phyloP scores from a whole-genome alignment of 2,888 invertebrate genomes.

The Sinhomidia bicolor region DNA sequence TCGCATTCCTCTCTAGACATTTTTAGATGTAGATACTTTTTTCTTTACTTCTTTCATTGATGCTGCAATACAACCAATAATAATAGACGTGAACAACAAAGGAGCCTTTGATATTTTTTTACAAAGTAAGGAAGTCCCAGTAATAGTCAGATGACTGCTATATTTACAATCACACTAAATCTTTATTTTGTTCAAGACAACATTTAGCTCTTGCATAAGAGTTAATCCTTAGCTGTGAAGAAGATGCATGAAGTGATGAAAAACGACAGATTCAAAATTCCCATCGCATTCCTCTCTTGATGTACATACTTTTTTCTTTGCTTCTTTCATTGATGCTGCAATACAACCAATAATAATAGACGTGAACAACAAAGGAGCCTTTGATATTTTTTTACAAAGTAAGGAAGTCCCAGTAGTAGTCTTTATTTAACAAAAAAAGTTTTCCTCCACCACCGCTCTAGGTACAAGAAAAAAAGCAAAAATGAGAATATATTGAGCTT shows the following conservation, averaged over 20 bases:
- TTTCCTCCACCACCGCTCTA: not conserved
- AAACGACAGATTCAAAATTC: slow-evolving; percentile 19
- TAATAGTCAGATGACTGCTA: not conserved
- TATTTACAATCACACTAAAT: not conserved
- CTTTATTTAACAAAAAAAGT: slow-evolving; percentile 25
- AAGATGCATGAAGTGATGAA: slow-evolving; percentile 63
- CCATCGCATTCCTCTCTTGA: slow-evolving; percentile 49
- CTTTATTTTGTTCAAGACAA: not conserved
- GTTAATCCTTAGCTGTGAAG: slow-evolving; percentile 41
- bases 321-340: too few species aligned
- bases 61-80: slow-evolving; percentile 12
- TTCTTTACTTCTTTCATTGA: too few species aligned
- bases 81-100: slow-evolving; percentile 13
- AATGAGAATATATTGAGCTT: not conserved
- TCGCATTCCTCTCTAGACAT: slow-evolving; percentile 49
- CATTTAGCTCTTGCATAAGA: too few species aligned
- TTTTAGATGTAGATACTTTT: not conserved
- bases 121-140: slow-evolving; percentile 16
- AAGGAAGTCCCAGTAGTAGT: not conserved
- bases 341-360: slow-evolving; percentile 15
- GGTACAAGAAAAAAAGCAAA: slow-evolving; percentile 30
- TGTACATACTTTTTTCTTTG: not conserved
- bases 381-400: slow-evolving; percentile 8
- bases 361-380: slow-evolving; percentile 11
- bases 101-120: slow-evolving; percentile 8